Conservation (phyloP, 2,113 vertebrate species). For the Prunella fulvescens region DNA sequence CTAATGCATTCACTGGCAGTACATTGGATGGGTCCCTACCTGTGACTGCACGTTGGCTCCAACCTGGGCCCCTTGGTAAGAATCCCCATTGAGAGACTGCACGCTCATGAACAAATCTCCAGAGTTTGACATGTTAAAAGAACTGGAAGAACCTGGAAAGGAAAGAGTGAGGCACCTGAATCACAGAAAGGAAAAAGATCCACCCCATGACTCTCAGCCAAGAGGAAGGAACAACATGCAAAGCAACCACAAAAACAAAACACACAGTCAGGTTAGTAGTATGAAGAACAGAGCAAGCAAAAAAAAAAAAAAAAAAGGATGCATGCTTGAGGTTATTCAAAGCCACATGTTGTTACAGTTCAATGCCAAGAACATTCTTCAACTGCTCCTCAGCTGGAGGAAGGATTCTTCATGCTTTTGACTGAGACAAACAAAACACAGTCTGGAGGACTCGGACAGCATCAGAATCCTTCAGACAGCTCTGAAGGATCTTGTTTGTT, state of each 20-base stretch:
- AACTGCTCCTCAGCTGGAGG: conserved; percentile 43
- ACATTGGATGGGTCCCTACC: conserved; percentile 87
- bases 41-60: conserved; percentile 99
- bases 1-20: conserved; percentile 69
- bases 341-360: conserved; percentile 41
- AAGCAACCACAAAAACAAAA: conserved; percentile 71
- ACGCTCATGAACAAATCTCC: conserved; percentile 99
- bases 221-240: conserved; percentile 77
- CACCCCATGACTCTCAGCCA: conserved; percentile 72
- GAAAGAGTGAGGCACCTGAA: conserved; percentile 93
- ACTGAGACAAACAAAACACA: conserved; percentile 21
- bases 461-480: conserved; percentile 5
- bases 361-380: conserved; percentile 28
- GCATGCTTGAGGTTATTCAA: conserved; percentile 55
- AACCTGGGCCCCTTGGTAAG: conserved; percentile 99
- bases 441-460: not conserved
- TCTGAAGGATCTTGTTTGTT: not conserved
- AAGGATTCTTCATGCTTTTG: not conserved
- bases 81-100: conserved; percentile 99
- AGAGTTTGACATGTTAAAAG: conserved; percentile 99
- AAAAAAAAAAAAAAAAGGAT: conserved; percentile 49
- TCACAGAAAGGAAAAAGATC: conserved; percentile 88
- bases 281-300: conserved; percentile 73
- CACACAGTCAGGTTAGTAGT: conserved; percentile 76
- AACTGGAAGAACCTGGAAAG: conserved; percentile 99